phyloP scores from a whole-genome alignment of 2,797 vertebrate genomes.

The Enteromius anoplus region DNA sequence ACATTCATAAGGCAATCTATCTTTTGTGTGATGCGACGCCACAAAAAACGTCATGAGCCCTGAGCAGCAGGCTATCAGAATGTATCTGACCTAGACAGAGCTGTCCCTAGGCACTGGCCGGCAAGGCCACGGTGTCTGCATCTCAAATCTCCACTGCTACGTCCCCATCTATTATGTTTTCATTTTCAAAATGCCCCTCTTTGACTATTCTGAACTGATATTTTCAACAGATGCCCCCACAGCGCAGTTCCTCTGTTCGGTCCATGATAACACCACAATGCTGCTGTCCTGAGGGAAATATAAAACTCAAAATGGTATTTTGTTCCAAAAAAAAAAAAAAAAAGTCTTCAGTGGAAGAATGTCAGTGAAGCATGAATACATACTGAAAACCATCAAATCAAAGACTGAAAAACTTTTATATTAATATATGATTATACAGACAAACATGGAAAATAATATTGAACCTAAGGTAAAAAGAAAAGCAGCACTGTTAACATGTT shows the following conservation, averaged over 20 bases:
- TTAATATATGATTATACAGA: neutral
- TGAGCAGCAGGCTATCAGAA: constrained; percentile 31
- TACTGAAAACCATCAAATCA: neutral
- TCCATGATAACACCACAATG: neutral
- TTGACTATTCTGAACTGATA: constrained; percentile 12
- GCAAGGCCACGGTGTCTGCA: constrained; percentile 28
- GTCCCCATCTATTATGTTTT: neutral
- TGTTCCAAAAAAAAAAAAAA: neutral
- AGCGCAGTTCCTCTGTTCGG: neutral
- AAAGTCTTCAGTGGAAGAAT: neutral
- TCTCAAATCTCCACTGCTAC: constrained; percentile 29
- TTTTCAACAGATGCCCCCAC: constrained; percentile 15
- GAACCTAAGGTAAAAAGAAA: constrained; percentile 1
- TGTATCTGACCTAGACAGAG: constrained; percentile 26
- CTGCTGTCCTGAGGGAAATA: constrained; percentile 8
- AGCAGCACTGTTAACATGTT: neutral
- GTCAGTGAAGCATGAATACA: neutral
- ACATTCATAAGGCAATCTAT: neutral
- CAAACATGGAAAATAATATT: neutral
- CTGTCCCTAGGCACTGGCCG: constrained; percentile 31
- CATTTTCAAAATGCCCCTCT: neutral
- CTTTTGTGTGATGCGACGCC: neutral
- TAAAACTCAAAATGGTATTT: constrained; percentile 25
- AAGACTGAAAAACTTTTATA: neutral
- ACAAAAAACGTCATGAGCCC: neutral